These are phyloP conservation scores for Halcyon smyrnensis DNA, from an alignment of 2,797 vertebrate species.

Conservation along the genomic window DNA sequence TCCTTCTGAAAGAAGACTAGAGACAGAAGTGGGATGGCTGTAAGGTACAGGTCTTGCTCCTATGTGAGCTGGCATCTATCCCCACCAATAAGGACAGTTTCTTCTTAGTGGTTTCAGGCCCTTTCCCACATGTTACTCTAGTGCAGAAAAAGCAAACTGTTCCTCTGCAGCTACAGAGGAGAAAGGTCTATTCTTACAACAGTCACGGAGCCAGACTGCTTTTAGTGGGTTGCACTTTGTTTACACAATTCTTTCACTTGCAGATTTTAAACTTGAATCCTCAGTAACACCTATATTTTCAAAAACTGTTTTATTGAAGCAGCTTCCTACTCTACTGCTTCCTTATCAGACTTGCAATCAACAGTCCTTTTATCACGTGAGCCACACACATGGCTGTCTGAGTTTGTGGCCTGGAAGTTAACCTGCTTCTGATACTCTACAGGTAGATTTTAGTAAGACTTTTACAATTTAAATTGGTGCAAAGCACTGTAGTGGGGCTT, in stretches of 20 bases:
- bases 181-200: not conserved
- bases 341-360: not conserved
- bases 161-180: not conserved
- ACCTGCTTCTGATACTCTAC: not conserved
- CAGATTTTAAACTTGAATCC: not conserved
- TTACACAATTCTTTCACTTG: not conserved
- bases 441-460: not conserved
- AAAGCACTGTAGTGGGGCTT: not conserved
- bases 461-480: not conserved
- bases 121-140: not conserved
- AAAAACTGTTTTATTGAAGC: not conserved
- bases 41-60: not conserved
- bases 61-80: accelerated
- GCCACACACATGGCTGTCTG: not conserved
- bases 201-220: not conserved
- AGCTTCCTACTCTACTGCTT: not conserved
- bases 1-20: not conserved
- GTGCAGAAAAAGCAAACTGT: not conserved
- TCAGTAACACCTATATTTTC: not conserved
- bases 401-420: not conserved
- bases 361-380: not conserved
- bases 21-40: not conserved
- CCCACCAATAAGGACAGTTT: not conserved
- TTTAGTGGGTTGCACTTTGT: not conserved
- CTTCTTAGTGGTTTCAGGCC: not conserved